Evolutionary conservation across 2,113 vertebrate species (phyloP).

Genomic region (Salminus brasiliensis): DNA sequence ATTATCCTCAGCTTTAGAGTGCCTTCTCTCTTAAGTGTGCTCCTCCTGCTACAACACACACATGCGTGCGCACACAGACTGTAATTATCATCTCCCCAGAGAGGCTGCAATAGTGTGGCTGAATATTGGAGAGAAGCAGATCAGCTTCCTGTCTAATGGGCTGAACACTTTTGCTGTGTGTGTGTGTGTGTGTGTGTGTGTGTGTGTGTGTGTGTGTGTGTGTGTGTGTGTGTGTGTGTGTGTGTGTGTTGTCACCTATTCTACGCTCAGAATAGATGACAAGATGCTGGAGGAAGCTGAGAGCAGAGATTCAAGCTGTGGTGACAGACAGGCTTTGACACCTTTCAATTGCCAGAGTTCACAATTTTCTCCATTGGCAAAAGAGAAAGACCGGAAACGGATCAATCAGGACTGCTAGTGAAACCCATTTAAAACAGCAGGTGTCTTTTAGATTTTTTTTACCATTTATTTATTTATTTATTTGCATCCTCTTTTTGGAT

Average conservation of each 20-base stretch:
- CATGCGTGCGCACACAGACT: neutral
- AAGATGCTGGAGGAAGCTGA: neutral
- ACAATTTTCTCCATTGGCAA: neutral
- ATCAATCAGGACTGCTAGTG: neutral
- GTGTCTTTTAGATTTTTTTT: neutral
- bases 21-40: neutral
- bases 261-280: neutral
- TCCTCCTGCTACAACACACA: neutral
- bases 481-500: no score
- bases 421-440: neutral
- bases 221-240: neutral
- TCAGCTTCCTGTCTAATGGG: conserved; percentile 28
- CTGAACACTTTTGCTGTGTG: neutral
- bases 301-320: neutral
- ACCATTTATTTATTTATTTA: no score
- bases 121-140: conserved; percentile 18
- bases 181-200: neutral
- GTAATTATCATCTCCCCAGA: neutral
- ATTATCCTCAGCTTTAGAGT: neutral
- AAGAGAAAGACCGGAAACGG: neutral
- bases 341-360: neutral
- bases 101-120: neutral
- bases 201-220: conserved; percentile 9
- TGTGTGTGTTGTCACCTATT: conserved; percentile 3
- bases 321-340: neutral